Percentiles rank a stretch among this genome's conserved stretches.
phyloP scores from a whole-genome alignment of 2,113 vertebrate genomes.

The Oenanthe melanoleuca region DNA sequence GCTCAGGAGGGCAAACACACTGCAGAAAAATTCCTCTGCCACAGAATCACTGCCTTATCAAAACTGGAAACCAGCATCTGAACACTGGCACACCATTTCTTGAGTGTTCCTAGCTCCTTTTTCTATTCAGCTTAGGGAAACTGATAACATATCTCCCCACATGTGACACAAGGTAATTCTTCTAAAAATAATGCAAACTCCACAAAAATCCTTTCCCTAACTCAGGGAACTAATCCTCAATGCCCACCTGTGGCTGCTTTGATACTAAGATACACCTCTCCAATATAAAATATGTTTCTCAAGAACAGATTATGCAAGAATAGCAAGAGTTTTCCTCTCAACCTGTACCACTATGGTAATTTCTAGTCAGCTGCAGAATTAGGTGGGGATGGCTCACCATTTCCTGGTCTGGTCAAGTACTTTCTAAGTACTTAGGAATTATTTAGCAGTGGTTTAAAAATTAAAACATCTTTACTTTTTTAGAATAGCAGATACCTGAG shows the following conservation, averaged over 20 bases:
- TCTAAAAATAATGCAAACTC: neutral
- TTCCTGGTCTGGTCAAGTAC: neutral
- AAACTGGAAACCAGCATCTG: neutral
- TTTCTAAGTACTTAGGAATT: neutral
- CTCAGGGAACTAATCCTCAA: neutral
- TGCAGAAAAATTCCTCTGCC: neutral
- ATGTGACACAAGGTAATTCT: neutral
- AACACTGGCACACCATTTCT: neutral
- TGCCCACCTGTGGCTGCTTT: neutral
- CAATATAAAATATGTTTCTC: neutral
- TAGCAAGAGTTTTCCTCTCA: neutral
- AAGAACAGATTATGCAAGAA: neutral
- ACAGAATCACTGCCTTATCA: neutral
- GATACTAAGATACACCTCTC: neutral
- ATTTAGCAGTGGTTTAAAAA: constrained; percentile 1
- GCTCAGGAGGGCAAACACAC: neutral
- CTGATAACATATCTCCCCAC: neutral
- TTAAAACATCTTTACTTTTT: neutral
- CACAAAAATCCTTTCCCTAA: neutral
- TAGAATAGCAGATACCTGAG: neutral
- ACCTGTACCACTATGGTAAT: neutral
- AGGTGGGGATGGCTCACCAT: neutral
- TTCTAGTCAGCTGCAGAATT: neutral
- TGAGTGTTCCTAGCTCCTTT: neutral
- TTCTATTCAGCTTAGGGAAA: neutral